Conservation (phyloP, 2,888 invertebrate genomes). For the Drosophila diplacantha region DNA sequence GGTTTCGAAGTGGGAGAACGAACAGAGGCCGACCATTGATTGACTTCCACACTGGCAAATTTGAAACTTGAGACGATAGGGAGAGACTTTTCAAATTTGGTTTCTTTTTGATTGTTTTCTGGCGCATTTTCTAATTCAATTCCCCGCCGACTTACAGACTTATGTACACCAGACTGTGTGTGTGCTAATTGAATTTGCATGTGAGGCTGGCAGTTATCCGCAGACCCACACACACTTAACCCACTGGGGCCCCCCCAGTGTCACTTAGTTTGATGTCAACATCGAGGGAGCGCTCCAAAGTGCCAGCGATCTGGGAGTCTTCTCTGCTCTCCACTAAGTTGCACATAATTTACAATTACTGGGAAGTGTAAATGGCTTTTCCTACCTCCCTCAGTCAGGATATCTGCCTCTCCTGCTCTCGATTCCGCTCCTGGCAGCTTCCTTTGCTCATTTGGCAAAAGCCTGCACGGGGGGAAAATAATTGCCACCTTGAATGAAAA, state of each 20-base stretch:
- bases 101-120: slow-evolving; percentile 35
- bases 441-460: slow-evolving; percentile 32
- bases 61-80: slow-evolving; percentile 29
- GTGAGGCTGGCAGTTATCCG: slow-evolving; percentile 40
- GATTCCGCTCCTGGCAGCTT: slow-evolving; percentile 29
- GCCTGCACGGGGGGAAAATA: slow-evolving; percentile 30
- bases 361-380: slow-evolving; percentile 61
- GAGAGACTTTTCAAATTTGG: slow-evolving; percentile 18
- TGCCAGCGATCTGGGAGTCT: slow-evolving; percentile 14
- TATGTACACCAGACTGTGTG: slow-evolving; percentile 20
- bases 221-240: slow-evolving; percentile 8
- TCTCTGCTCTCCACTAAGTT: slow-evolving; percentile 22
- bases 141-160: slow-evolving; percentile 23
- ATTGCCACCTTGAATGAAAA: slow-evolving; percentile 32
- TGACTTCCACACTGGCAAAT: slow-evolving; percentile 23
- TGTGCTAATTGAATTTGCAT: slow-evolving; percentile 66
- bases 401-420: not conserved
- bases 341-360: slow-evolving; percentile 65
- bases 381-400: slow-evolving; percentile 15
- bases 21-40: slow-evolving; percentile 39
- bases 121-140: slow-evolving; percentile 41
- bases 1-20: slow-evolving; percentile 16
- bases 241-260: slow-evolving; percentile 13
- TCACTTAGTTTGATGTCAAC: slow-evolving; percentile 38
- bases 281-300: slow-evolving; percentile 25